Evolutionary conservation across 1,140 invertebrate species (phyloP).

Genomic region (Drosophila mauritiana): DNA sequence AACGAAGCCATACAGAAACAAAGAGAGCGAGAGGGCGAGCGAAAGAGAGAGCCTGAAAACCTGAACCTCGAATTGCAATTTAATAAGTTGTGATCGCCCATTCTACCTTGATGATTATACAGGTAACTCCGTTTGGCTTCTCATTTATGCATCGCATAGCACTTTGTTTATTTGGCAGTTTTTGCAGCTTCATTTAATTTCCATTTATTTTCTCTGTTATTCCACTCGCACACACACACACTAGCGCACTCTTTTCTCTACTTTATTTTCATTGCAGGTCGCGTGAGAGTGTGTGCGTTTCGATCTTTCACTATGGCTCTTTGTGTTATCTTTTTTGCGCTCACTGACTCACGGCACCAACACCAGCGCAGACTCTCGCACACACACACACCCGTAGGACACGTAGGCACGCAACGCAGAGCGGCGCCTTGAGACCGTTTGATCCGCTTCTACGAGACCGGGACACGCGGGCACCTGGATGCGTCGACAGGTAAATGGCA

Average conservation of each 20-base stretch:
- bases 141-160: slow-evolving; percentile 67
- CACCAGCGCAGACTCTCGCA: slow-evolving; percentile 26
- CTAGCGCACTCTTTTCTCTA: slow-evolving; percentile 66
- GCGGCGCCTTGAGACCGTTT: slow-evolving; percentile 67
- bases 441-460: slow-evolving; percentile 64
- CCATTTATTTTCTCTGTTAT: slow-evolving; percentile 57
- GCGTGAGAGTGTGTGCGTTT: slow-evolving; percentile 38
- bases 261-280: slow-evolving; percentile 76
- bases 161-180: slow-evolving; percentile 68
- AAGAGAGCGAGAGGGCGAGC: slow-evolving; percentile 8
- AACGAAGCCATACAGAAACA: slow-evolving; percentile 57
- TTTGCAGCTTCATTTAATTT: slow-evolving; percentile 73
- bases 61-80: slow-evolving; percentile 72
- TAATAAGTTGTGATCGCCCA: slow-evolving; percentile 67
- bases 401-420: slow-evolving; percentile 67
- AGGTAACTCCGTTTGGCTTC: slow-evolving; percentile 66
- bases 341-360: slow-evolving; percentile 52
- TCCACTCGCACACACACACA: slow-evolving; percentile 24
- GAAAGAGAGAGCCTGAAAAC: slow-evolving; percentile 35
- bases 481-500: slow-evolving; percentile 76
- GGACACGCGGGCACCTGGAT: slow-evolving; percentile 22
- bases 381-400: slow-evolving; percentile 39
- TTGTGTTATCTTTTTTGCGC: slow-evolving; percentile 73
- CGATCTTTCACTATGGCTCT: slow-evolving; percentile 75
- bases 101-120: slow-evolving; percentile 59